phyloP scores from a whole-genome alignment of 1,140 invertebrate species.

The Anastrepha obliqua region DNA sequence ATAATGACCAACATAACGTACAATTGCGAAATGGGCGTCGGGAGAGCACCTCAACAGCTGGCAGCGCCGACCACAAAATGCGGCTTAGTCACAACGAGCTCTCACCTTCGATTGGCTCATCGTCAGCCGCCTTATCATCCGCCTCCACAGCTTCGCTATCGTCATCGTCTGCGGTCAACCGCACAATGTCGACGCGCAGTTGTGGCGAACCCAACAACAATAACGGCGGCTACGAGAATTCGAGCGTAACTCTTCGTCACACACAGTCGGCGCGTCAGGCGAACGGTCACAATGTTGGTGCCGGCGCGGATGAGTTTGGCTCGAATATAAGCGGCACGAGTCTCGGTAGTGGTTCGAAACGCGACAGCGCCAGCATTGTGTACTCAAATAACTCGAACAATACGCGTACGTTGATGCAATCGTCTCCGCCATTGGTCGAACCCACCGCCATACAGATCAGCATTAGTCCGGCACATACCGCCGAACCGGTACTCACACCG shows the following conservation, averaged over 20 bases:
- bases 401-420: constrained; percentile 71
- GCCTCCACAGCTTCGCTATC: constrained; percentile 18
- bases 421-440: constrained; percentile 83
- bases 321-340: constrained; percentile 60
- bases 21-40: constrained; percentile 61
- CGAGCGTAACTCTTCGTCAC: constrained; percentile 65
- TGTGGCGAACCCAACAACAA: constrained; percentile 68
- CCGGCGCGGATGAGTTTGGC: constrained; percentile 39
- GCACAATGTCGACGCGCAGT: constrained; percentile 69
- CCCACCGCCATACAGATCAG: constrained; percentile 87
- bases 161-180: constrained; percentile 59
- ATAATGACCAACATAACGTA: constrained; percentile 57
- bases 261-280: constrained; percentile 69
- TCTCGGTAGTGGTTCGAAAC: constrained; percentile 70
- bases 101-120: constrained; percentile 50
- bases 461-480: constrained; percentile 83
- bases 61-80: constrained; percentile 59
- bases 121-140: neutral
- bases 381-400: constrained; percentile 76
- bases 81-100: constrained; percentile 67
- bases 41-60: constrained; percentile 58
- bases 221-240: constrained; percentile 56
- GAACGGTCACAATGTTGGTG: constrained; percentile 33
- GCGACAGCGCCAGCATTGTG: constrained; percentile 73
- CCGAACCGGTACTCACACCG: constrained; percentile 85